Percentiles rank a stretch among this genome's conserved stretches.
phyloP scores from a whole-genome alignment of 2,113 vertebrate genomes.

The Octodon degus region DNA sequence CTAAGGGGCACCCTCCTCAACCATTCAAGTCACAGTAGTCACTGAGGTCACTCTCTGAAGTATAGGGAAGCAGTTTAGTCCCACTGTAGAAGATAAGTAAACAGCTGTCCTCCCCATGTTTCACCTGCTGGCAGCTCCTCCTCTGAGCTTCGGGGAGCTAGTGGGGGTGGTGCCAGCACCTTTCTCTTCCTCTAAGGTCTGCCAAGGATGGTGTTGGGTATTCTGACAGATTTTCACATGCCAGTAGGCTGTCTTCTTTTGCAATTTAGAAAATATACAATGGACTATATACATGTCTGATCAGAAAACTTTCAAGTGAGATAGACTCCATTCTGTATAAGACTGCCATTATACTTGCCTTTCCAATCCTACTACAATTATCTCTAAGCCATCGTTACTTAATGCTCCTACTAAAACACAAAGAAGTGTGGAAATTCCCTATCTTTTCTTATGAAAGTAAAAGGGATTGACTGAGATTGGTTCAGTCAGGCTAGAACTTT shows the following conservation, averaged over 20 bases:
- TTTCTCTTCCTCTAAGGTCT: neutral
- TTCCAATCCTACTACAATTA: neutral
- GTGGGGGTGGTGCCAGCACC: neutral
- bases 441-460: neutral
- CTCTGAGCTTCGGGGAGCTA: neutral
- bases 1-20: conserved; percentile 27
- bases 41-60: conserved; percentile 73
- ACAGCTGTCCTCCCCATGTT: neutral
- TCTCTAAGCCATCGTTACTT: neutral
- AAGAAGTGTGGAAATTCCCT: neutral
- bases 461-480: neutral
- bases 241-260: neutral
- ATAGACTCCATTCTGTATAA: neutral
- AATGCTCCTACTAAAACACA: neutral
- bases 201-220: too few relatives aligned
- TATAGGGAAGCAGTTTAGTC: neutral
- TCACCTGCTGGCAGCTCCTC: neutral
- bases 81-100: neutral
- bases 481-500: neutral
- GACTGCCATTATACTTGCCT: neutral
- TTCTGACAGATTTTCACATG: neutral
- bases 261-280: neutral
- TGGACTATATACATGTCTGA: neutral
- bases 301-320: neutral
- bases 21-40: conserved; percentile 87